These are phyloP conservation scores for Fulica atra DNA, from an alignment of 2,113 vertebrate genomes.

Conservation along the genomic window DNA sequence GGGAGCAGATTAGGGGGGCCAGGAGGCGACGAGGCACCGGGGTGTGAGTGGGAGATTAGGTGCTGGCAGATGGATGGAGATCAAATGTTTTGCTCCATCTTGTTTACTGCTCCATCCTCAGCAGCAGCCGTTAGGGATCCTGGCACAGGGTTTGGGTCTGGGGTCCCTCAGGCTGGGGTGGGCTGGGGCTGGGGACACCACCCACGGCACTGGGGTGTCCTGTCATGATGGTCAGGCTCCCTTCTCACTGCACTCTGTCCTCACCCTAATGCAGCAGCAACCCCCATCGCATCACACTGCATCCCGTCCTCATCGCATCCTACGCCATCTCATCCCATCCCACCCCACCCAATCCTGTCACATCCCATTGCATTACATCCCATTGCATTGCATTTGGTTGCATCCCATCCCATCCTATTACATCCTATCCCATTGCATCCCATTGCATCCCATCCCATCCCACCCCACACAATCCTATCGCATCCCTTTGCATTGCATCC, in stretches of 20 bases:
- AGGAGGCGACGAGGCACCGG: neutral
- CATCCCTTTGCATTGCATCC: too few species aligned
- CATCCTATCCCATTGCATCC: too few species aligned
- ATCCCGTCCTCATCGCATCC: too few species aligned
- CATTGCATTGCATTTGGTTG: too few species aligned
- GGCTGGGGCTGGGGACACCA: neutral
- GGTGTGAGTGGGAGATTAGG: neutral
- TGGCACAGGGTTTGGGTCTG: fast-evolving
- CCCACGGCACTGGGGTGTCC: neutral
- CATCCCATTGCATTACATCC: too few species aligned
- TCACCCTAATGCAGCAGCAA: fast-evolving
- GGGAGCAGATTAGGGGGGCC: neutral
- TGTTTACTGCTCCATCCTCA: neutral
- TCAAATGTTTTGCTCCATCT: neutral
- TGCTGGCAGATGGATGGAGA: neutral
- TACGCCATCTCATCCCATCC: too few species aligned
- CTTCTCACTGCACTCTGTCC: fast-evolving
- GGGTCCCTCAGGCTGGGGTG: too few species aligned
- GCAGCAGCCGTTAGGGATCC: fast-evolving
- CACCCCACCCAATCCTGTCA: too few species aligned
- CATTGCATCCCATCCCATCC: neutral
- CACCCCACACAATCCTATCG: too few species aligned
- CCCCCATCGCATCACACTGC: too few species aligned
- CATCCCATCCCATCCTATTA: too few species aligned
- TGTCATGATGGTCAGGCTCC: neutral